Base-by-base conservation (phyloP, 2,888 invertebrate species). In the Ctenicera cuprea region DNA sequence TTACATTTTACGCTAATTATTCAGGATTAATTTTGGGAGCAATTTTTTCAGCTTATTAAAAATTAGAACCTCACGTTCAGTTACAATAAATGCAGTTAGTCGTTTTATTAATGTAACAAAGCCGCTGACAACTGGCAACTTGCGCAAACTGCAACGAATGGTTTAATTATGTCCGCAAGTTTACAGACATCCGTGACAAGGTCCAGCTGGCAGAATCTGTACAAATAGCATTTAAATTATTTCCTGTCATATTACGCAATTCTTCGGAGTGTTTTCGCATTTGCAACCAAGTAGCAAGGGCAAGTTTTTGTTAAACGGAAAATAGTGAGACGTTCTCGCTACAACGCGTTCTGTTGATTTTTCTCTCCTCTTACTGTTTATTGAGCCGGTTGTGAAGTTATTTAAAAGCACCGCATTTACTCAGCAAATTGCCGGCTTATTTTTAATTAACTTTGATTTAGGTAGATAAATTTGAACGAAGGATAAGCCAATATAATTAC, bases 211-310 rank as follows among this genome's bases (percentile, higher is more conserved):
- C 50, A 18, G 52, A 65, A 52, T 52, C 65, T 65, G 64, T 50
- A 65, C 65, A 65, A 65, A 65, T 65, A 65, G 50, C 65, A 65
- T 65, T 65, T 65, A 65, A 65, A 65, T 65, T 50, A 52, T 62
- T 62, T 62, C 62, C 62, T 45, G 62, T 26, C 45, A 16, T 14
- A 45, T 26, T 62, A 43, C 62, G 43, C 16, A 62, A 62, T 45
- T 62, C 43, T 45, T 62, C 20, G 18, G 9, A 37, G 38, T 22
- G 38, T 59, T 37, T 59, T 59, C 38, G n/a, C 9, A 38, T 37
- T 59, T 59, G 59, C 3, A n/a, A n/a, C n/a, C n/a, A 26, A 26
- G 26, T 26, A 2, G 26, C 26, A 3, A 26, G 20, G 12, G 50
- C 45, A 45, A 45, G 22, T 26, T 50, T 50, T 50, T 50, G 18